Percentiles rank a stretch among this genome's conserved stretches.
Evolutionary conservation across 2,797 vertebrate species (phyloP).

Genomic region (Pampus argenteus): DNA sequence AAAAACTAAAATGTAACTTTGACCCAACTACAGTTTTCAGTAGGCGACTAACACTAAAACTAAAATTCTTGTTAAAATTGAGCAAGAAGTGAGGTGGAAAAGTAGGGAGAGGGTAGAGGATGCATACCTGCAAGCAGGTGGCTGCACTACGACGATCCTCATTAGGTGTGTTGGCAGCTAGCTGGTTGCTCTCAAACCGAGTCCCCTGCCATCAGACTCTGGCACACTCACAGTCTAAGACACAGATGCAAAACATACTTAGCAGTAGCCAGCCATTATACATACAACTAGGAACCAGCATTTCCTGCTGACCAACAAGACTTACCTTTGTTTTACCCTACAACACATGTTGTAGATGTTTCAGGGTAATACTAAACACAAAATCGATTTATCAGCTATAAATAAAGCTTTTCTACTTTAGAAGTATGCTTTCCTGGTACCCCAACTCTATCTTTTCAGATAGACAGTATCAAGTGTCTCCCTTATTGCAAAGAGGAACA

Average conservation of each 20-base stretch:
- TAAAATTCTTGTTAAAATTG: too few relatives aligned
- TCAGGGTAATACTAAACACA: not conserved
- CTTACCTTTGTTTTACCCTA: not conserved
- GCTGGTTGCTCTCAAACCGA: slow-evolving; percentile 93
- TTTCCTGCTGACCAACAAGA: not conserved
- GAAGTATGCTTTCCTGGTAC: not conserved
- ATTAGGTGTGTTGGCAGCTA: slow-evolving; percentile 92
- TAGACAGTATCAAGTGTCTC: too few relatives aligned
- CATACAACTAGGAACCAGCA: too few relatives aligned
- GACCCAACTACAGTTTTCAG: too few relatives aligned
- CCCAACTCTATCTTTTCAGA: not conserved
- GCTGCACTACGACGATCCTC: slow-evolving; percentile 93
- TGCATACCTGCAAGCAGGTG: slow-evolving; percentile 88
- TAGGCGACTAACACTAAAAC: too few relatives aligned
- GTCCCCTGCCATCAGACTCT: slow-evolving; percentile 81
- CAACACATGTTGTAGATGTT: not conserved
- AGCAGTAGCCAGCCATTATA: not conserved
- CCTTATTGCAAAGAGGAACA: not conserved
- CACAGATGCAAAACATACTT: slow-evolving; percentile 11
- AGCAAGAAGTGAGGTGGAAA: too few relatives aligned
- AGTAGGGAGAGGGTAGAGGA: too few relatives aligned
- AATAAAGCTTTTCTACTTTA: not conserved
- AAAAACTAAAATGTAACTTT: too few relatives aligned
- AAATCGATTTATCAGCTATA: not conserved
- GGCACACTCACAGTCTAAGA: slow-evolving; percentile 81